Evolutionary conservation across 2,113 vertebrate species (phyloP), one percentile per base, ranked within the genome.

Genomic region (Probosciger aterrimus): DNA sequence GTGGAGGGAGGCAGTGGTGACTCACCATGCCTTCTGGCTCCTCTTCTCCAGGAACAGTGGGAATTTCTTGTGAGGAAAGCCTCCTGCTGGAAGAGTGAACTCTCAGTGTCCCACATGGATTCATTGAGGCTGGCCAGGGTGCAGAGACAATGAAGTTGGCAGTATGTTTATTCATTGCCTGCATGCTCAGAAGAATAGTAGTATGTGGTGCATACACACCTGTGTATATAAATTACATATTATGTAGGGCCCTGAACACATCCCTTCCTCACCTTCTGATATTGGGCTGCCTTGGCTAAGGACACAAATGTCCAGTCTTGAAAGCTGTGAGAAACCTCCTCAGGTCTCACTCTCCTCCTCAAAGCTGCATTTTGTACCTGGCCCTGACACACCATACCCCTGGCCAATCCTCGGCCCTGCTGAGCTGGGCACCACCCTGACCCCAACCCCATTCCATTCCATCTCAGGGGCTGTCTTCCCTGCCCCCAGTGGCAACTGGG

Each of bases 401-500:
- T 52, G 15, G 33, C 33, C 25, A 59, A 19, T 11, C 17, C 67
- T 22, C 7, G 14, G 14, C 7, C 19, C 31, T 6, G 9, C 39
- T 75, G 50, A 70, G 28, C 11, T 1, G 2, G n/a, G 19, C 12
- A 70, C 16, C 16, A 64, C 33, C 27, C 19, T 1, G 4, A 43
- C 30, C 5, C 23, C 8, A 0, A 7, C 8, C 8, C 19, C 0
- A 0, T 43, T 62, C 27, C 49, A 30, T 46, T 13, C 4, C 6
- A 6, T 65, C 27, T 28, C 0, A 0, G 28, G 4, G 9, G 10
- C 44, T 74, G 43, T 17, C n/a, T 49, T 57, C 19, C 8, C 24
- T 41, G n/a, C 22, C 6, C 17, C 4, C 2, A 0, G 23, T 1
- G 0, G 6, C 1, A 4, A 18, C 24, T 27, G 6, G 22, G 11